Conservation (phyloP, 2,888 invertebrate genomes). For the Lissocephala sabroskyi region DNA sequence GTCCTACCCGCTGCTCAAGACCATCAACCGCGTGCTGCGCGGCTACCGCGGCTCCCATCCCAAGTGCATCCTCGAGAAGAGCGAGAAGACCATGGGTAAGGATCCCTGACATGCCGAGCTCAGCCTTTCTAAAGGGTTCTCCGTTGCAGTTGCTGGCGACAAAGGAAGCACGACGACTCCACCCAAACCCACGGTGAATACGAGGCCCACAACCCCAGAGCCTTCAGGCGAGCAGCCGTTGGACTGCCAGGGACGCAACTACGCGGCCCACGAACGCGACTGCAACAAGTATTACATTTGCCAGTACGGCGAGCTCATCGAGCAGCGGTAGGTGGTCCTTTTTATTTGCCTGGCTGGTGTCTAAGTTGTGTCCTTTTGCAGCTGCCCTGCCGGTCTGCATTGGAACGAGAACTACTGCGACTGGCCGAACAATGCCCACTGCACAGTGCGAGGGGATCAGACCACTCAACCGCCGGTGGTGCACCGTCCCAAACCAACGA, state of each 20-base stretch:
- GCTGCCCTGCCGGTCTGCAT: constrained; percentile 82
- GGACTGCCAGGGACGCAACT: constrained; percentile 69
- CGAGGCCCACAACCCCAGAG: constrained; percentile 10
- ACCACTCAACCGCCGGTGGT: constrained; percentile 44
- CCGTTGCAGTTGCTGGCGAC: constrained; percentile 42
- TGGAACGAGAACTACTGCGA: constrained; percentile 89
- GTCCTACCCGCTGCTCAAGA: constrained; percentile 83
- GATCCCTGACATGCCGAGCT: too few relatives aligned
- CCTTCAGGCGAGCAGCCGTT: constrained; percentile 20
- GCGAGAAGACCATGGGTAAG: constrained; percentile 68
- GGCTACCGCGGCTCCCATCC: constrained; percentile 79
- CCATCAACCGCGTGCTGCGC: constrained; percentile 85
- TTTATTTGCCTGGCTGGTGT: neutral
- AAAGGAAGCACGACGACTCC: constrained; percentile 12
- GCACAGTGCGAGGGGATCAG: constrained; percentile 67
- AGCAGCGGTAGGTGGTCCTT: constrained; percentile 73
- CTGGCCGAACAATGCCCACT: constrained; percentile 83
- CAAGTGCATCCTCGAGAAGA: constrained; percentile 74
- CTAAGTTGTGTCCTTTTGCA: too few relatives aligned
- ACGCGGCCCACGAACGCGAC: constrained; percentile 77
- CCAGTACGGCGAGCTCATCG: constrained; percentile 80
- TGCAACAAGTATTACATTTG: constrained; percentile 88
- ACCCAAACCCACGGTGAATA: constrained; percentile 35
- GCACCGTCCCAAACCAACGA: constrained; percentile 42
- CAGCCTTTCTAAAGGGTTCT: too few relatives aligned